Evolutionary conservation across 2,888 invertebrate species (phyloP), one percentile per base, ranked within the genome.

Genomic region (Thymelicus acteon): DNA sequence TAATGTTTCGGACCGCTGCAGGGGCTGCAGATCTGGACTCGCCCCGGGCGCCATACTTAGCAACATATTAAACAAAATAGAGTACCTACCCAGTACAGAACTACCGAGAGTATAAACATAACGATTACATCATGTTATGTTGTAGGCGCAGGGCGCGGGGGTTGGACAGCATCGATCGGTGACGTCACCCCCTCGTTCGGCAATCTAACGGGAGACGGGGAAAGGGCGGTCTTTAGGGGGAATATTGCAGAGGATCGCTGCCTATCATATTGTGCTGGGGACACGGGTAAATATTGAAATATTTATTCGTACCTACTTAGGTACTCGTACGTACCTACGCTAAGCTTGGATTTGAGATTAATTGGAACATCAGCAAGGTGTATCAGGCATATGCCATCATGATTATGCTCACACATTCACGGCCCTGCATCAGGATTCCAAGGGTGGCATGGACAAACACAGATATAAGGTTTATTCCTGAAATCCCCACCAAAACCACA

Each of bases 171-270:
- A 84, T 83, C 78, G 84, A 83, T 82, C 76, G 58, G 75, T 83
- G 84, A 84, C 84, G 84, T 84, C 83, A 84, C 78, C 60, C 72
- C 75, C 75, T 75, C 75, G 71, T 39, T 48, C 61, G 75, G 72
- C 76, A 67, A 67, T 60, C 75, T 72, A 65, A 72, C 60, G 66
- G 72, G 67, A 74, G 60, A 62, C 60, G 69, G 49, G 13, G 49
- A 31, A 31, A 31, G 57, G 44, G 61, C 58, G 39, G 68, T 12
- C 40, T 68, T 31, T 58, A 13, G n/a, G 58, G 31, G 39, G 39
- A n/a, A 15, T 58, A 7, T 37, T 39, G 13, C 39, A 58, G 58
- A 39, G 31, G 39, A 58, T 37, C 13, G 37, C 39, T 58, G n/a
- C 31, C 58, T 24, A 54, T 24, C 8, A 52, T 19, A 31, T 31